A percentile compares a stretch with the other conserved stretches of the same genome.
Evolutionary conservation across 1,140 invertebrate genomes (phyloP).

Genomic region (Bombus affinis): DNA sequence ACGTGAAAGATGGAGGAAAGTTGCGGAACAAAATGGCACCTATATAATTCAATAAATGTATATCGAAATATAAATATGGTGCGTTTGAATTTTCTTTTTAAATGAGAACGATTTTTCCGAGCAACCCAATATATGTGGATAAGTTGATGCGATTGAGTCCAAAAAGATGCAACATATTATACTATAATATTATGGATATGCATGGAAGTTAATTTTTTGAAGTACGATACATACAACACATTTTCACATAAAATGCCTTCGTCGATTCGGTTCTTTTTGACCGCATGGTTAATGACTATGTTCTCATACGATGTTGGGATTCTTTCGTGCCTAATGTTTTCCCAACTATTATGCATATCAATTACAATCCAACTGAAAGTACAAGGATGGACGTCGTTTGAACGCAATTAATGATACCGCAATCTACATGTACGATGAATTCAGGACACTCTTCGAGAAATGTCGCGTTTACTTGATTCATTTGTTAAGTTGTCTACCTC

Average conservation of each 20-base stretch:
- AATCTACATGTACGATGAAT: conserved; percentile 24
- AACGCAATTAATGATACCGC: conserved; percentile 41
- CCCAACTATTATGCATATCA: conserved; percentile 12
- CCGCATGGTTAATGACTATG: not conserved
- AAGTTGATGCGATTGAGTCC: too few species aligned
- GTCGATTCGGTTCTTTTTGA: not conserved
- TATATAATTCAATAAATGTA: too few species aligned
- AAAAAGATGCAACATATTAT: too few species aligned
- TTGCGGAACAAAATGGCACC: too few species aligned
- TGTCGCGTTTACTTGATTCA: conserved; percentile 45
- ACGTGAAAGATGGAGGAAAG: too few species aligned
- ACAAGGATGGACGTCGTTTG: conserved; percentile 31
- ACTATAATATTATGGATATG: not conserved
- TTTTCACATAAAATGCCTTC: too few species aligned
- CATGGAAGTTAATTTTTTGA: not conserved
- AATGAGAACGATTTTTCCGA: too few species aligned
- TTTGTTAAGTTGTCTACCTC: conserved; percentile 47
- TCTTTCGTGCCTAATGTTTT: not conserved
- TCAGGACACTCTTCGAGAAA: not conserved
- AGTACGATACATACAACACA: too few species aligned
- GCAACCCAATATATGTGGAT: too few species aligned
- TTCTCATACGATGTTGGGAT: conserved; percentile 2
- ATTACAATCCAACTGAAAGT: conserved; percentile 12
- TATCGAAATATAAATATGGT: too few species aligned
- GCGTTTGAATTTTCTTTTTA: too few species aligned